Base-by-base conservation (phyloP, 2,888 invertebrate genomes). In the Oxytorus armatus region DNA sequence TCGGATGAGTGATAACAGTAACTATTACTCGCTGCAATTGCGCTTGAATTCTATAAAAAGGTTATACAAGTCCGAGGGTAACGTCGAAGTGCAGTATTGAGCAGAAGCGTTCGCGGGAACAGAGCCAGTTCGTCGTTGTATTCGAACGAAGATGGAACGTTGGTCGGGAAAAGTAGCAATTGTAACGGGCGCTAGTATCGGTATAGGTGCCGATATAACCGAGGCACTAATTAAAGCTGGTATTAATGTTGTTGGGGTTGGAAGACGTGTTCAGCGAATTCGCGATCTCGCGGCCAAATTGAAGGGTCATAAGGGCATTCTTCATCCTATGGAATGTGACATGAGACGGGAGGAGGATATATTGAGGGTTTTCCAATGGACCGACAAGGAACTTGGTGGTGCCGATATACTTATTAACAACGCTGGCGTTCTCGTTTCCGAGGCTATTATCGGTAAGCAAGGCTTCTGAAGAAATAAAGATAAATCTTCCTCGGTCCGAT, bases 171-270 rank as follows among this genome's bases (percentile, higher is more conserved):
- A 94, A 86, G 93, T 94, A 0, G 95, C 95, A 0, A 93, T 95
- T 23, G 94, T 95, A 36, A 95, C 95, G 0, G 95, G 95, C 0
- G 95, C 94, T 11, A 95, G 95, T 86, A 91, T 92, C 0, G 95
- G 95, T 0, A 95, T 95, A 66, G 95, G 94, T 16, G 92, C 92
- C 0, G 92, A 92, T 3, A 92, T 93, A 16, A 89, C 90, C 0
- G 86, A 88, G 82, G 90, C 91, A 57, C 88, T 94, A n/a, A 91
- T 92, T 0, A 88, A 92, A 49, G 88, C 92, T 1, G 95, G 94
- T 0, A 82, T 95, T 73, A 92, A 91, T 49, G 95, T 95, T 0
- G 92, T 94, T 0, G 94, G 93, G 0, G 89, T 94, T 82, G 94
- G 93, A 0, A 90, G 94, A 61, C 92, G 93, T 39, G 84, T 92